Evolutionary conservation across 2,113 vertebrate species (phyloP).

Genomic region (Anolis sagrei): DNA sequence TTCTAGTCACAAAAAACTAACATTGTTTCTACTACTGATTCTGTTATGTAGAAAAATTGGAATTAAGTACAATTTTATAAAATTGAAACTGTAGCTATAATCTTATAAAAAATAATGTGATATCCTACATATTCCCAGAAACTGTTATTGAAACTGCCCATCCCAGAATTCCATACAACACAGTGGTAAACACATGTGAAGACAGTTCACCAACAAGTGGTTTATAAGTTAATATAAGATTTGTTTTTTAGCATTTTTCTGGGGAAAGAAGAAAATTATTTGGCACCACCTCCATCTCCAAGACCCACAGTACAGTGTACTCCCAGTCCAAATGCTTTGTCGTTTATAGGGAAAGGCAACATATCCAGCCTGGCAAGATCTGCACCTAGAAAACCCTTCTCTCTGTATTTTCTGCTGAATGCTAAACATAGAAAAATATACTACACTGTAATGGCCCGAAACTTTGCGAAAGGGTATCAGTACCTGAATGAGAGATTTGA

Average conservation of each 20-base stretch:
- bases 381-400: neutral
- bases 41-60: conserved; percentile 69
- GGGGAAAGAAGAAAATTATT: conserved; percentile 5
- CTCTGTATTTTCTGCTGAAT: neutral
- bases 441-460: neutral
- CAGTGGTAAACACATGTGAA: neutral
- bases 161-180: conserved; percentile 39
- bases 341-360: neutral
- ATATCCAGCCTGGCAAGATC: neutral
- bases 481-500: neutral
- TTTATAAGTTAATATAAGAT: conserved; percentile 27
- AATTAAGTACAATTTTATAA: conserved; percentile 64
- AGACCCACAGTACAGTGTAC: conserved; percentile 6
- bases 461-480: neutral
- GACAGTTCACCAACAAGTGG: neutral
- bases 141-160: conserved; percentile 52
- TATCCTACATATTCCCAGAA: conserved; percentile 55
- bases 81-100: conserved; percentile 59
- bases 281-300: conserved; percentile 32
- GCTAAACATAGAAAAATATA: neutral
- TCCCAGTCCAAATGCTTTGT: neutral
- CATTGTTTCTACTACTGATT: conserved; percentile 60
- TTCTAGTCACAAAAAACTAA: conserved; percentile 68
- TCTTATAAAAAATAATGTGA: conserved; percentile 65
- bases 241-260: conserved; percentile 8